Evolutionary conservation across 2,113 vertebrate genomes (phyloP).

Genomic region (Odocoileus hemionus): DNA sequence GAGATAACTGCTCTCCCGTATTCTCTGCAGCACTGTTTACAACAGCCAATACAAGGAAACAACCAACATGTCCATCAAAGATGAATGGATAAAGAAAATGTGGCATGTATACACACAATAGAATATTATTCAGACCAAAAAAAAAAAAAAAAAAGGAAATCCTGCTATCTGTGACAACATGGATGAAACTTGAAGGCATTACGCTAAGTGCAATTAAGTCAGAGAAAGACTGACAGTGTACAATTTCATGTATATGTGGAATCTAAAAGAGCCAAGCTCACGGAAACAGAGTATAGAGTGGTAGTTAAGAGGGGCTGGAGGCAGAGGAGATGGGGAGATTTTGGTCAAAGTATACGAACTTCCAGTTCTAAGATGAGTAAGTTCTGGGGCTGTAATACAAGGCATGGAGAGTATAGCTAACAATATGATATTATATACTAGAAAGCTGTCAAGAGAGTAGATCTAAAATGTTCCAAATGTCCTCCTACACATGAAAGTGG

Average conservation of each 20-base stretch:
- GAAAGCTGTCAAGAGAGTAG: neutral
- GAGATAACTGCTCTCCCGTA: neutral
- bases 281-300: neutral
- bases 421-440: neutral
- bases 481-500: neutral
- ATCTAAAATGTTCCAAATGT: neutral
- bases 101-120: neutral
- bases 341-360: neutral
- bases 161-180: neutral
- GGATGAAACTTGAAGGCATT: neutral
- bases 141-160: neutral
- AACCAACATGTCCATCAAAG: neutral
- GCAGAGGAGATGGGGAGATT: neutral
- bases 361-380: neutral
- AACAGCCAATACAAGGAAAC: neutral
- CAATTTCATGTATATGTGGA: neutral
- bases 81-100: neutral
- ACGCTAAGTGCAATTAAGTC: neutral
- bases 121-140: neutral
- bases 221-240: neutral
- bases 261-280: neutral
- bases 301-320: neutral
- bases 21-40: neutral
- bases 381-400: neutral
- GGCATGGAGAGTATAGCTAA: neutral